A percentile compares a stretch with the other conserved stretches of the same genome.
Evolutionary conservation across 2,113 vertebrate species (phyloP).

Genomic region (Albula goreensis): DNA sequence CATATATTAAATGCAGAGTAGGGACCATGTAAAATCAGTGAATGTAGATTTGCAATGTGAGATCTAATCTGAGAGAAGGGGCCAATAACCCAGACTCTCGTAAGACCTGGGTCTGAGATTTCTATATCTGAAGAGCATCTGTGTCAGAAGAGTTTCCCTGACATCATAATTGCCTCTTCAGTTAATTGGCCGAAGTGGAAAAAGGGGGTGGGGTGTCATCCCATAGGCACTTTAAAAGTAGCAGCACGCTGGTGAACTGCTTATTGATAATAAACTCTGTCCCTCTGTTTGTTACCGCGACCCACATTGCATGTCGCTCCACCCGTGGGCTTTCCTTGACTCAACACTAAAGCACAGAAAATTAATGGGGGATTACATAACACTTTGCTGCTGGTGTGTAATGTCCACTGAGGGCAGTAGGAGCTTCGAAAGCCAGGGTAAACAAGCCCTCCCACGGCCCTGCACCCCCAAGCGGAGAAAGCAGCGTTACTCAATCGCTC

Average conservation of each 20-base stretch:
- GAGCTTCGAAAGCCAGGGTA: not conserved
- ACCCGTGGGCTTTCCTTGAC: not conserved
- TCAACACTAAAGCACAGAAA: not conserved
- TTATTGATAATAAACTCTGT: not conserved
- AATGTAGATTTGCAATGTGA: no score
- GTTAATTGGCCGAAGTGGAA: not conserved
- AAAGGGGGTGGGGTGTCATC: not conserved
- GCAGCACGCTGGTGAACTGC: not conserved
- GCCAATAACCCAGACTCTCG: no score
- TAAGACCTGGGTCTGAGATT: no score
- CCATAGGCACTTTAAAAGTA: not conserved
- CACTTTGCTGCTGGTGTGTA: not conserved
- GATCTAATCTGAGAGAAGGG: no score
- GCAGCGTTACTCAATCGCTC: slow-evolving; percentile 17
- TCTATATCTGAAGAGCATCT: no score
- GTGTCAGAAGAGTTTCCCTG: no score
- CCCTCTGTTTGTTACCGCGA: not conserved
- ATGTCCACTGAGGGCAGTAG: not conserved
- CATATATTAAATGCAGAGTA: no score
- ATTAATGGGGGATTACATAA: not conserved
- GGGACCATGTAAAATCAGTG: no score
- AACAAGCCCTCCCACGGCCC: not conserved
- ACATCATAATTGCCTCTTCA: no score
- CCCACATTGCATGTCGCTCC: not conserved
- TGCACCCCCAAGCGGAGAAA: not conserved